Conservation (phyloP, 2,797 vertebrate genomes). For the Lophotriccus pileatus region DNA sequence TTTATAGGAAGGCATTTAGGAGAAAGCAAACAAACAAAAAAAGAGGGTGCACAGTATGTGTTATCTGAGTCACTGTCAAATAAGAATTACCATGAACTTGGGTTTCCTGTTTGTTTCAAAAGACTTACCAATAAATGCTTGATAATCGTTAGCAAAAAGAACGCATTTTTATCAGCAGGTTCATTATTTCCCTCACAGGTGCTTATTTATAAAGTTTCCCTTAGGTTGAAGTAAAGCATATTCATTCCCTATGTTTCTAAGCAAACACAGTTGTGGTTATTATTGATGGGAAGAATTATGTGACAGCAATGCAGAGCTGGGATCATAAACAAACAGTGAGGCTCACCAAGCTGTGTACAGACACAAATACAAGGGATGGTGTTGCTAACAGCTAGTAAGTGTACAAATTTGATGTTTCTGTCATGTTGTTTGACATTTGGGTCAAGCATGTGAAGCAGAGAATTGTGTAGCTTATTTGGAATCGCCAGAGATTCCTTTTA, state of each 20-base stretch:
- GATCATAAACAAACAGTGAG: slow-evolving; percentile 14
- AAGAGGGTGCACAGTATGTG: background rate
- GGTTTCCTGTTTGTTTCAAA: background rate
- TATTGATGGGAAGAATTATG: slow-evolving; percentile 31
- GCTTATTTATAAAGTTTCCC: slow-evolving; percentile 16
- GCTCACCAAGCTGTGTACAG: background rate
- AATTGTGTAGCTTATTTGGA: slow-evolving; percentile 4
- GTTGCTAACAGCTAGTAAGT: background rate
- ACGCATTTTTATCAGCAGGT: background rate
- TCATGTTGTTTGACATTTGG: background rate
- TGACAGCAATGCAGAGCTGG: background rate
- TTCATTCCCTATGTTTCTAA: background rate
- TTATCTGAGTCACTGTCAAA: background rate
- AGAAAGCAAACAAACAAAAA: background rate
- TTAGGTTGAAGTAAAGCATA: background rate
- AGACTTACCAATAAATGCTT: background rate
- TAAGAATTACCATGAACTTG: background rate
- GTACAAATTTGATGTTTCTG: background rate
- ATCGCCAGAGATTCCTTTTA: background rate
- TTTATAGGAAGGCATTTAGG: background rate
- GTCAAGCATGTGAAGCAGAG: slow-evolving; percentile 10
- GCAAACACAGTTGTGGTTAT: slow-evolving; percentile 19
- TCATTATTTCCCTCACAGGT: slow-evolving; percentile 15
- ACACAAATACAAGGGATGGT: background rate
- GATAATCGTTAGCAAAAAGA: background rate